Conservation (phyloP, 92 coral and sea anemone genomes). For the Zoanthus gigantus region DNA sequence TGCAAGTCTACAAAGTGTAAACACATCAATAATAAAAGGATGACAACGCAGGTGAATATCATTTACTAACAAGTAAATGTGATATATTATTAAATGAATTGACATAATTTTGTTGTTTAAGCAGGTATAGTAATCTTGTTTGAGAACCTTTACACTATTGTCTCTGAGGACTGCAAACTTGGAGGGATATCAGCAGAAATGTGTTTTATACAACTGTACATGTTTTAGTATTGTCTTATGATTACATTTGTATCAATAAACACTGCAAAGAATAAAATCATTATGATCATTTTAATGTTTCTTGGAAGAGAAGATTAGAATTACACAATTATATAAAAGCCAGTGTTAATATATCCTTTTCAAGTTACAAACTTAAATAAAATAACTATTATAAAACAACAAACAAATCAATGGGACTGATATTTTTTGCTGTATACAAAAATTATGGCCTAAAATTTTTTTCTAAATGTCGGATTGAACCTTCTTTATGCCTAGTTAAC, state of each 20-base stretch:
- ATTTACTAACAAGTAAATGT: slow-evolving; percentile 10
- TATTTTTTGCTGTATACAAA: background rate
- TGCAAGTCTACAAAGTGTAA: slow-evolving; percentile 1
- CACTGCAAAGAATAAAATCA: slow-evolving; percentile 11
- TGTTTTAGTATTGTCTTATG: background rate
- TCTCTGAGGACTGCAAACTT: background rate
- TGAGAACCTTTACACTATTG: background rate
- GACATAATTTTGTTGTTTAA: background rate
- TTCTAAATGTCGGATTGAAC: background rate
- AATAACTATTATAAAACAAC: background rate
- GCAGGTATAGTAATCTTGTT: no score
- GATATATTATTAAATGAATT: background rate
- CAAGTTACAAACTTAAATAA: background rate
- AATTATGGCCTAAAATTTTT: no score
- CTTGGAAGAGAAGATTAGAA: background rate
- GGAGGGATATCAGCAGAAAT: background rate
- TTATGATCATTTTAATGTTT: slow-evolving; percentile 7
- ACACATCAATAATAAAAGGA: background rate
- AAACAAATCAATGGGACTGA: background rate
- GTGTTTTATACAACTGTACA: slow-evolving; percentile 2
- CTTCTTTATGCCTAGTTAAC: background rate
- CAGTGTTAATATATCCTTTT: slow-evolving; percentile 2
- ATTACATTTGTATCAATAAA: background rate
- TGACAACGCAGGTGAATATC: background rate
- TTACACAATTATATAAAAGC: background rate